Evolutionary conservation across 2,113 vertebrate genomes (phyloP).

Genomic region (Nanorana parkeri): DNA sequence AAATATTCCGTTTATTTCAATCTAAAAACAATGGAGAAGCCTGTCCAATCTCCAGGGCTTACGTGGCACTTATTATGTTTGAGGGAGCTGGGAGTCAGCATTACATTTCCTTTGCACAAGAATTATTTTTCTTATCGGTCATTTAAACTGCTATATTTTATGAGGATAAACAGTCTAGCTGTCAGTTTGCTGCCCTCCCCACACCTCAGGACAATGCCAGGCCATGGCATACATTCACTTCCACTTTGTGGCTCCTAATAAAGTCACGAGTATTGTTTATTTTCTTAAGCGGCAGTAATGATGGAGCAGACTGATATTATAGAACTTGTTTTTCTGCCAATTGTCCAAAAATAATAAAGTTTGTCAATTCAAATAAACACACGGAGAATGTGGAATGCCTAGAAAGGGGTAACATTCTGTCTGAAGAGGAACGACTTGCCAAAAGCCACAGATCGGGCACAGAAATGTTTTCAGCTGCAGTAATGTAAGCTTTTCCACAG

Average conservation of each 20-base stretch:
- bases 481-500: slow-evolving; percentile 15
- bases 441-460: slow-evolving; percentile 9
- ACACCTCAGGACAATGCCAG: not conserved
- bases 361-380: slow-evolving; percentile 34
- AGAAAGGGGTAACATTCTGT: not conserved
- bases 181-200: not conserved
- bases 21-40: too few relatives aligned
- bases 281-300: not conserved
- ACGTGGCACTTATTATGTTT: not conserved
- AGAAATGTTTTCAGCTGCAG: not conserved
- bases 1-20: too few relatives aligned
- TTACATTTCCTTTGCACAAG: not conserved
- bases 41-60: not conserved
- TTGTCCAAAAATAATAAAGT: slow-evolving; percentile 47
- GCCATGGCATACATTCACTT: not conserved
- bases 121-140: slow-evolving; percentile 6
- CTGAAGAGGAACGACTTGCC: not conserved
- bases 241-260: not conserved
- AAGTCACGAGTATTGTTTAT: not conserved
- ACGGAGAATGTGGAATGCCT: slow-evolving; percentile 19
- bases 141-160: not conserved
- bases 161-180: not conserved
- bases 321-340: slow-evolving; percentile 26
- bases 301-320: not conserved
- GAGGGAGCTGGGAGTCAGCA: not conserved